A percentile compares a stretch with the other conserved stretches of the same genome.
phyloP scores from a whole-genome alignment of 2,888 invertebrate genomes.

The Sarcophaga carnaria region DNA sequence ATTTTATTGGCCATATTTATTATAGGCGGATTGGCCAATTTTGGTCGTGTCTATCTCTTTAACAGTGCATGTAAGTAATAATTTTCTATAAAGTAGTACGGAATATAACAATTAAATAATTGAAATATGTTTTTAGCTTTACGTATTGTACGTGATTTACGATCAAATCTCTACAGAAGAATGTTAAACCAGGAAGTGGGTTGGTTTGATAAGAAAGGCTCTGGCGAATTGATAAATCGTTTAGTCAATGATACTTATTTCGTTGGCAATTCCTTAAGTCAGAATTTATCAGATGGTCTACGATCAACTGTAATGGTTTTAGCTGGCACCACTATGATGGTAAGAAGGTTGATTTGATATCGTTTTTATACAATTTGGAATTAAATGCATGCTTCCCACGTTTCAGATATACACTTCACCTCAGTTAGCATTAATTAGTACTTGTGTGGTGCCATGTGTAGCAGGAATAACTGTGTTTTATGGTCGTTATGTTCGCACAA shows the following conservation, averaged over 20 bases:
- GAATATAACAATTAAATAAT: not conserved
- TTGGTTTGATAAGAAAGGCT: conserved; percentile 94
- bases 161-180: conserved; percentile 89
- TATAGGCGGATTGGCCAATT: conserved; percentile 94
- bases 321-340: conserved; percentile 97
- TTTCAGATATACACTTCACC: conserved; percentile 94
- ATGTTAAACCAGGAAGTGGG: conserved; percentile 94
- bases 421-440: conserved; percentile 91
- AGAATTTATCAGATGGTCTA: conserved; percentile 96
- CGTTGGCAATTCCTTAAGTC: conserved; percentile 95
- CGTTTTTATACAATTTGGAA: no score
- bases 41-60: conserved; percentile 95
- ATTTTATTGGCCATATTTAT: conserved; percentile 91
- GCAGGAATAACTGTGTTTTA: conserved; percentile 91
- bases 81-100: no score
- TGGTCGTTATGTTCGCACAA: conserved; percentile 91
- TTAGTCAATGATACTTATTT: conserved; percentile 94
- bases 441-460: conserved; percentile 94
- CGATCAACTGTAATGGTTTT: conserved; percentile 92
- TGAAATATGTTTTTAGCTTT: conserved; percentile 85
- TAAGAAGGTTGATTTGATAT: conserved; percentile 77
- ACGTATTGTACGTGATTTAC: conserved; percentile 91
- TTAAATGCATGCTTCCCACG: not conserved
- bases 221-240: conserved; percentile 96
- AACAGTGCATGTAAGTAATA: conserved; percentile 88